A percentile compares a stretch with the other conserved stretches of the same genome.
Conservation (phyloP, 2,888 invertebrate genomes). For the Cephus pulcher region DNA sequence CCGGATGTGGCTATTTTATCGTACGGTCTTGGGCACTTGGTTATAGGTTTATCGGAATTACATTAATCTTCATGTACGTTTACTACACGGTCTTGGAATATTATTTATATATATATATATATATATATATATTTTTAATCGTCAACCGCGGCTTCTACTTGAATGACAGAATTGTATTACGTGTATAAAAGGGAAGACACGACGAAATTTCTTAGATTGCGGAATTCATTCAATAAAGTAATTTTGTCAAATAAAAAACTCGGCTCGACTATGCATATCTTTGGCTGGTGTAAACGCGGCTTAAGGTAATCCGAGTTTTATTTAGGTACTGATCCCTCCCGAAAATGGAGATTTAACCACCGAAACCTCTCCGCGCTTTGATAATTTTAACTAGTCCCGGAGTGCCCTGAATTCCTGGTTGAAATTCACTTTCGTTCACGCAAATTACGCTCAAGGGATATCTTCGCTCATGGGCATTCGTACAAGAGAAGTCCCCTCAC, state of each 20-base stretch:
- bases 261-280: not conserved
- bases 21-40: not conserved
- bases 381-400: not conserved
- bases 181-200: not conserved
- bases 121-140: too few relatives aligned
- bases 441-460: not conserved
- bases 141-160: not conserved
- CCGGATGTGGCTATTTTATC: not conserved
- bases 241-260: not conserved
- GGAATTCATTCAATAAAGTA: not conserved
- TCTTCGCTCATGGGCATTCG: not conserved
- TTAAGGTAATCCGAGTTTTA: not conserved
- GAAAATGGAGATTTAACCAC: not conserved
- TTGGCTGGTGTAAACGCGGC: not conserved
- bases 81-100: not conserved
- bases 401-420: not conserved
- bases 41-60: not conserved
- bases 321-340: not conserved
- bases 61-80: not conserved
- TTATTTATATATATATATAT: not conserved
- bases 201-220: not conserved
- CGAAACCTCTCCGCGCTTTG: not conserved
- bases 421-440: not conserved
- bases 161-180: not conserved
- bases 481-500: not conserved